A percentile compares a stretch with the other conserved stretches of the same genome.
Conservation (phyloP, 2,888 invertebrate genomes). For the Urechis unicinctus region DNA sequence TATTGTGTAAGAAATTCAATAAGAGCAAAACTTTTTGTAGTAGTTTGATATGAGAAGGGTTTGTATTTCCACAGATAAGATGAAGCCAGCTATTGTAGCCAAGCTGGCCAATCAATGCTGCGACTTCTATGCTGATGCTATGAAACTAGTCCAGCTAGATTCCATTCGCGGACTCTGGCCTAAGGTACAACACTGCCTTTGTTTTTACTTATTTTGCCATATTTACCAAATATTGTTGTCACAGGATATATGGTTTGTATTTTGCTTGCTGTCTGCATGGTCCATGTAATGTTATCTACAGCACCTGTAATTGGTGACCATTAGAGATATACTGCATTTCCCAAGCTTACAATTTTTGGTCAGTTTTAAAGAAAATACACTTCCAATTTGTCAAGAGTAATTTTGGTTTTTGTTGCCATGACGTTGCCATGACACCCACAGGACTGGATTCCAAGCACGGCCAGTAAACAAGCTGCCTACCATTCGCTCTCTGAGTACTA, state of each 20-base stretch:
- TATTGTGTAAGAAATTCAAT: background rate
- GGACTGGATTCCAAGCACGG: constrained; percentile 59
- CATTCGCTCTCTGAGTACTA: constrained; percentile 83
- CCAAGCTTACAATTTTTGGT: too few relatives aligned
- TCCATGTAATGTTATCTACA: too few relatives aligned
- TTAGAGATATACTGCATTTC: too few relatives aligned
- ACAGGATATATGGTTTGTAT: background rate
- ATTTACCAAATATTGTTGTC: background rate
- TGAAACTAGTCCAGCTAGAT: constrained; percentile 80
- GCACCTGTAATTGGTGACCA: too few relatives aligned
- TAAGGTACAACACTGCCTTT: constrained; percentile 59
- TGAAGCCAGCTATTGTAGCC: constrained; percentile 89
- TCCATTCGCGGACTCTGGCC: constrained; percentile 79
- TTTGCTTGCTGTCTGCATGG: too few relatives aligned
- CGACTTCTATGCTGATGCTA: constrained; percentile 86
- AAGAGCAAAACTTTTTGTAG: background rate
- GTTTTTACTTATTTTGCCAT: background rate
- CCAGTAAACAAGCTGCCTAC: constrained; percentile 81
- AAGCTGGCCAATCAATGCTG: constrained; percentile 88
- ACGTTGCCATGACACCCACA: constrained; percentile 35
- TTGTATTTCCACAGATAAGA: constrained; percentile 62
- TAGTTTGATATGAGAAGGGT: background rate
- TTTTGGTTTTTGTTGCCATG: too few relatives aligned
- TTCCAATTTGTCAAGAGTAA: too few relatives aligned
- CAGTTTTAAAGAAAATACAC: too few relatives aligned